Conservation (phyloP, 2,888 invertebrate species). For the Hylaea fasciaria region DNA sequence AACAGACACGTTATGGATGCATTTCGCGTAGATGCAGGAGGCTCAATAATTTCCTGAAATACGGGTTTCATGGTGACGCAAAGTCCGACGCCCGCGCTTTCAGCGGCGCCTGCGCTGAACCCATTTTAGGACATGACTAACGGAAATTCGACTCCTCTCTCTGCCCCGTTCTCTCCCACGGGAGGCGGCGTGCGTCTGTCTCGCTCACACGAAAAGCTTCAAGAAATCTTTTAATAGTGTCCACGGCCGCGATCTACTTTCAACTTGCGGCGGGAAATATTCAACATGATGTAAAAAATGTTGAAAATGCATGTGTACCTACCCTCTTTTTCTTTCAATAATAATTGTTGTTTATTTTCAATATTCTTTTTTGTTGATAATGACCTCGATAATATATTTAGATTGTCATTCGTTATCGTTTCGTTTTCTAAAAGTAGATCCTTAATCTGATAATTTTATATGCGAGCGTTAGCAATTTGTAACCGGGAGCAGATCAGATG, state of each 20-base stretch:
- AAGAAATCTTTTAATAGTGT: constrained; percentile 86
- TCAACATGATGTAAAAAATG: constrained; percentile 52
- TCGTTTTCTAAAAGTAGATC: constrained; percentile 67
- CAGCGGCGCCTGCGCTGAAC: constrained; percentile 85
- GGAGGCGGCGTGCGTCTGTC: constrained; percentile 70
- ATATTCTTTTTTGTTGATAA: neutral
- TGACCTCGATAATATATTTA: constrained; percentile 10
- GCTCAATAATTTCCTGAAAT: constrained; percentile 80
- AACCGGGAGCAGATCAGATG: constrained; percentile 51
- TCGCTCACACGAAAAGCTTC: constrained; percentile 82
- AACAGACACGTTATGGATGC: constrained; percentile 63
- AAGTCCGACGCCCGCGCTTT: constrained; percentile 83
- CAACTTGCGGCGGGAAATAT: constrained; percentile 82
- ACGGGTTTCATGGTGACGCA: constrained; percentile 82
- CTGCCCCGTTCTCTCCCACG: constrained; percentile 80
- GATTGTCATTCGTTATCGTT: constrained; percentile 28
- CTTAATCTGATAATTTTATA: constrained; percentile 56
- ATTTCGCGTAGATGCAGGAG: constrained; percentile 65
- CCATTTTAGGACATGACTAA: constrained; percentile 90
- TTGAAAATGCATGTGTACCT: constrained; percentile 50
- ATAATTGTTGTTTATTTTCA: constrained; percentile 23
- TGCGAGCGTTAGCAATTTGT: constrained; percentile 49
- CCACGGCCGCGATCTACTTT: constrained; percentile 85
- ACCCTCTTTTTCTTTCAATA: constrained; percentile 36
- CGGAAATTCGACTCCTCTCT: constrained; percentile 87